Conservation (phyloP, 2,888 invertebrate species). For the Amphipyra berbera region DNA sequence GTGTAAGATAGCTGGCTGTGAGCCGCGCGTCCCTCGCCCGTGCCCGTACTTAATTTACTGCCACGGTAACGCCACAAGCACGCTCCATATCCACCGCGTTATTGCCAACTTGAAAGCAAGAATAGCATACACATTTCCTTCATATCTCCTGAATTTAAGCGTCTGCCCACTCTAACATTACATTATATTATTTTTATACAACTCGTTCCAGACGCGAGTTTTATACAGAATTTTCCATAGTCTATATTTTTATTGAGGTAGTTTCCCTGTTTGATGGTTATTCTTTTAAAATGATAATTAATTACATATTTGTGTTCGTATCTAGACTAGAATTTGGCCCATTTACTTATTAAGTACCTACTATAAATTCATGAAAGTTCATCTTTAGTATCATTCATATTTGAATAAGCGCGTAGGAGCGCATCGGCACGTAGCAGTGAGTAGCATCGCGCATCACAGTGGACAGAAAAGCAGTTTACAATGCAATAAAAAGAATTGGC, state of each 20-base stretch:
- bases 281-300: conserved; percentile 10
- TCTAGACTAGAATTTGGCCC: neutral
- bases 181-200: conserved; percentile 77
- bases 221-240: conserved; percentile 60
- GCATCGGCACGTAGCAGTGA: no score
- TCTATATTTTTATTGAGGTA: conserved; percentile 52
- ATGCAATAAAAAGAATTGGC: no score
- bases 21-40: conserved; percentile 75
- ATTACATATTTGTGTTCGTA: neutral
- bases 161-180: conserved; percentile 79
- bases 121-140: conserved; percentile 86
- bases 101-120: conserved; percentile 89
- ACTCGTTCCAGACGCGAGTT: conserved; percentile 61
- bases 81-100: conserved; percentile 87
- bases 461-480: no score
- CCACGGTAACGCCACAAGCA: conserved; percentile 87
- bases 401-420: no score
- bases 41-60: conserved; percentile 85
- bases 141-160: conserved; percentile 84
- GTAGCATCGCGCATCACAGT: no score
- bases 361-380: no score
- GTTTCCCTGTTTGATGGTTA: conserved; percentile 20
- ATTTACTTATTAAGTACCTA: neutral
- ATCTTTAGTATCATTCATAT: no score
- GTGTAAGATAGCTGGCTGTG: conserved; percentile 75